Evolutionary conservation across 2,797 vertebrate genomes (phyloP).

Genomic region (Capromys pilorides): DNA sequence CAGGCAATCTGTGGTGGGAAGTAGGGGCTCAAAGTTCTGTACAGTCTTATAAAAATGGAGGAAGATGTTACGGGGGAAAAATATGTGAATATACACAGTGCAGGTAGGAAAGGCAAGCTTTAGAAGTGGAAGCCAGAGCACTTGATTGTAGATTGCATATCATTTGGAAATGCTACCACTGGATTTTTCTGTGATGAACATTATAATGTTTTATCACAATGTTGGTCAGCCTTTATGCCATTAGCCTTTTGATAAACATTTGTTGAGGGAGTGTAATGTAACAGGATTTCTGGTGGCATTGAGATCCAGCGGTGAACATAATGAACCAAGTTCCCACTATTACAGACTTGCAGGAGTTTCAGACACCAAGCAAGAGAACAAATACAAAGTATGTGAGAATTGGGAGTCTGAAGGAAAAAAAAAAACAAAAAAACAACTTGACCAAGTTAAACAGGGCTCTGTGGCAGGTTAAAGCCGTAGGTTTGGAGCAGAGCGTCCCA

Average conservation of each 20-base stretch:
- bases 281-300: neutral
- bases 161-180: neutral
- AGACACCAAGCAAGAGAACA: neutral
- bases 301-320: neutral
- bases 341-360: neutral
- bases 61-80: neutral
- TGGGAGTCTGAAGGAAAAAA: neutral
- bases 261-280: neutral
- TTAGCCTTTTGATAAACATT: neutral
- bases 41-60: neutral
- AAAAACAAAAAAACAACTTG: neutral
- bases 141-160: neutral
- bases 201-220: conserved; percentile 17
- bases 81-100: neutral
- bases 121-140: neutral
- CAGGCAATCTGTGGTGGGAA: neutral
- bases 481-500: neutral
- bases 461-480: neutral
- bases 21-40: neutral
- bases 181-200: neutral
- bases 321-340: neutral
- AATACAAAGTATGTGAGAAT: neutral
- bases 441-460: neutral
- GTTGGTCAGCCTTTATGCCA: neutral
- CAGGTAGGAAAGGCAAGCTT: neutral